These are phyloP conservation scores for Dilophus febrilis DNA, from an alignment of 2,888 invertebrate species.

Conservation along the genomic window DNA sequence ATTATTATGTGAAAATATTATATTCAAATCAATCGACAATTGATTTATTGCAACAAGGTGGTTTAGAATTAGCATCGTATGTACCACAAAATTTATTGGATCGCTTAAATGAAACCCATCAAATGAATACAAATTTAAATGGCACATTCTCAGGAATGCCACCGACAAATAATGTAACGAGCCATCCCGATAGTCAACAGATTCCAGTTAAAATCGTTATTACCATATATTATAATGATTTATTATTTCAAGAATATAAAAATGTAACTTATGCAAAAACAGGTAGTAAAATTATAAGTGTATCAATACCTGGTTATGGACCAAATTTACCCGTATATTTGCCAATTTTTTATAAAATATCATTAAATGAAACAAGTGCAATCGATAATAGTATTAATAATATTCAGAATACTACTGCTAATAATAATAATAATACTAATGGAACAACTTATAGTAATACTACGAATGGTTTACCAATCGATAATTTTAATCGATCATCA, in stretches of 20 bases:
- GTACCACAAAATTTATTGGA: slow-evolving; percentile 31
- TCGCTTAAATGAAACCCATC: slow-evolving; percentile 21
- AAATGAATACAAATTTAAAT: slow-evolving; percentile 15
- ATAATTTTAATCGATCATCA: no score
- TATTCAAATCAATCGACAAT: slow-evolving; percentile 28
- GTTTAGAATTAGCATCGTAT: slow-evolving; percentile 38
- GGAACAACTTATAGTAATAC: no score
- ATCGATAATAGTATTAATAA: no score
- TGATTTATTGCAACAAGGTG: slow-evolving; percentile 31
- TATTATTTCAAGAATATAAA: slow-evolving; percentile 34
- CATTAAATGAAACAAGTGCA: slow-evolving; percentile 13
- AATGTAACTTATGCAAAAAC: slow-evolving; percentile 17
- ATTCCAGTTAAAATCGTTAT: slow-evolving; percentile 31
- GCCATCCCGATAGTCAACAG: slow-evolving; percentile 2
- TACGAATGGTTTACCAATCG: no score
- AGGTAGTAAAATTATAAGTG: slow-evolving; percentile 36
- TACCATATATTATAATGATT: slow-evolving; percentile 36
- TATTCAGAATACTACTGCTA: no score
- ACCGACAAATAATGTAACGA: no score
- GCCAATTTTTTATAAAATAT: slow-evolving; percentile 32
- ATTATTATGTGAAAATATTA: slow-evolving; percentile 22
- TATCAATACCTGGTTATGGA: slow-evolving; percentile 40
- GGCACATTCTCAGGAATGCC: neutral
- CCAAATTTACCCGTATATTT: slow-evolving; percentile 36
- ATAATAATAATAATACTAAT: slow-evolving; percentile 10